Evolutionary conservation across 2,888 invertebrate species (phyloP).

Genomic region (Unio pictorum): DNA sequence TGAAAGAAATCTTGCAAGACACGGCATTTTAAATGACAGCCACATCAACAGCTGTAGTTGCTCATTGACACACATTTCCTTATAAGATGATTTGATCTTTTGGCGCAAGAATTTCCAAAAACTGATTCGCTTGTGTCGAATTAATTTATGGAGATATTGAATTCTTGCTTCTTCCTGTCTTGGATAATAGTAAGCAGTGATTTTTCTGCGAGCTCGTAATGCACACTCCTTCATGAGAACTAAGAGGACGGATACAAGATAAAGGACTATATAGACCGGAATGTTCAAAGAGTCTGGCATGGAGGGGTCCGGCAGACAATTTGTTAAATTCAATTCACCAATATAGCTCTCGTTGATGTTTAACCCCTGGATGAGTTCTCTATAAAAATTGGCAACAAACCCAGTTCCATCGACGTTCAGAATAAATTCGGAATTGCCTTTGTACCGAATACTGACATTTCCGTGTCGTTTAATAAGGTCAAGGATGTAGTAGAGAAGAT

Average conservation of each 20-base stretch:
- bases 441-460: too few relatives aligned
- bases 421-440: too few relatives aligned
- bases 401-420: too few relatives aligned
- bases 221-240: conserved; percentile 39
- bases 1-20: conserved; percentile 13
- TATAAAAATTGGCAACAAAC: conserved; percentile 26
- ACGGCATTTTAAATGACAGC: conserved; percentile 22
- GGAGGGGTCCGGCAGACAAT: conserved; percentile 36
- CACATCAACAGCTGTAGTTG: conserved; percentile 25
- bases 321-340: conserved; percentile 24
- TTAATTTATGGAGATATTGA: conserved; percentile 3
- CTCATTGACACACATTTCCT: conserved; percentile 29
- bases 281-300: conserved; percentile 24
- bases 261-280: conserved; percentile 26
- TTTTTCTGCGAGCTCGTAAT: too few relatives aligned
- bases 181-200: too few relatives aligned
- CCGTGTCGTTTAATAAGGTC: not conserved
- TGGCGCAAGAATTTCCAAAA: conserved; percentile 32
- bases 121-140: conserved; percentile 36
- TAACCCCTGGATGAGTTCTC: conserved; percentile 19
- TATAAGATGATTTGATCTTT: conserved; percentile 28
- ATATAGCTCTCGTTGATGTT: conserved; percentile 20
- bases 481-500: conserved; percentile 55
- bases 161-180: too few relatives aligned
- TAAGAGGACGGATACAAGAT: conserved; percentile 27